Percentiles rank a stretch among this genome's conserved stretches.
These are phyloP conservation scores for Choreutis nemorana DNA, from an alignment of 2,888 invertebrate species.

Conservation along the genomic window DNA sequence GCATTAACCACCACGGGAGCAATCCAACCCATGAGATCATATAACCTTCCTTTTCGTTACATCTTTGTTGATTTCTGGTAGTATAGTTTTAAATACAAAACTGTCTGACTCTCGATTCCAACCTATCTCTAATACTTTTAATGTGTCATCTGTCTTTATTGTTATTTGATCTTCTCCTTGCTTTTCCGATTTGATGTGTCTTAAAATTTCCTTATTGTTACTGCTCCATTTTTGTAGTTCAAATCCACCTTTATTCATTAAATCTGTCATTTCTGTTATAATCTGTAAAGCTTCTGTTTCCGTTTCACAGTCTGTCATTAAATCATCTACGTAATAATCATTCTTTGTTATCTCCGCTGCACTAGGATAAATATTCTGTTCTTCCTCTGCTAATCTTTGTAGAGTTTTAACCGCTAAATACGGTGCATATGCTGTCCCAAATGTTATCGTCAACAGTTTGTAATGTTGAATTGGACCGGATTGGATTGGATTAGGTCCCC, in stretches of 20 bases:
- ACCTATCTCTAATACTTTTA: no score
- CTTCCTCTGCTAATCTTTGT: no score
- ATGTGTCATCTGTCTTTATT: no score
- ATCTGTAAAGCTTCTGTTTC: constrained; percentile 13
- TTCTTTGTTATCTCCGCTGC: no score
- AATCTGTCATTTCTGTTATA: constrained; percentile 14
- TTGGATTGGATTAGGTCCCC: constrained; percentile 10
- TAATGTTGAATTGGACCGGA: constrained; percentile 11
- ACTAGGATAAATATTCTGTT: no score
- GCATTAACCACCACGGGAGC: no score
- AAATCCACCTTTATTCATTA: constrained; percentile 20
- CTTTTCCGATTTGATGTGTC: constrained; percentile 5
- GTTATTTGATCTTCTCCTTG: no score
- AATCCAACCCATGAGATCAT: no score
- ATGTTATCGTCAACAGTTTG: constrained; percentile 15
- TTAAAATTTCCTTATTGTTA: constrained; percentile 11
- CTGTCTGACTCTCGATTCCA: no score
- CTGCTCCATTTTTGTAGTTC: constrained; percentile 18
- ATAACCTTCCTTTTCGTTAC: no score
- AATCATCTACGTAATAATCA: constrained; percentile 16
- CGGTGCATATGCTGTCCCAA: constrained; percentile 19
- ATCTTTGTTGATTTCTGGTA: no score
- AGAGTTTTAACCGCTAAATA: constrained; percentile 20
- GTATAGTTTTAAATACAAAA: no score
- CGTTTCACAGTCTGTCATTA: constrained; percentile 15